Base-by-base conservation (phyloP, 1,140 invertebrate genomes). In the Euura saliciscinereae region DNA sequence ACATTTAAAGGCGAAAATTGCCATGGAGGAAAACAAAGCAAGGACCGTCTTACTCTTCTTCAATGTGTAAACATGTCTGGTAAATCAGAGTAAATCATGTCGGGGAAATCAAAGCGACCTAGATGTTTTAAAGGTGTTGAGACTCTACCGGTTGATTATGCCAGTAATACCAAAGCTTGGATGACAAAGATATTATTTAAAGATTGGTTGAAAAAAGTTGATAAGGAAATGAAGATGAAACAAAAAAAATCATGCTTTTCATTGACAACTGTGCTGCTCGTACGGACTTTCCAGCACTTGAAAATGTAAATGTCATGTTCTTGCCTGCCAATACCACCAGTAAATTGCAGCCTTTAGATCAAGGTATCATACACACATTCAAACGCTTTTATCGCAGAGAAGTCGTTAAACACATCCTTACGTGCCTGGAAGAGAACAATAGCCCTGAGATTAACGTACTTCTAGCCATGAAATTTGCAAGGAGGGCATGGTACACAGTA, bases 271-370 rank as follows among this genome's bases (percentile, higher is more conserved):
- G 76, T 70, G n/a, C 74, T 66, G 74, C 76, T 10, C 74, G 75
- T 75, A 67, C 65, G 44, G 74, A 75, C 51, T 71, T 70, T 66
- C 65, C 68, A 70, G 64, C 71, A 70, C 75, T 82, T n/a, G 68
- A 74, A 77, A 81, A 83, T 77, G 78, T 88, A n/a, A 84, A 80
- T 75, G 64, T 88, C 0, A 76, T 80, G 28, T 89, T 85, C 77
- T 79, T 89, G 13, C 87, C 88, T 44, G 78, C 85, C 42, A 89
- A 89, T 77, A 86, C 83, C 5, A 89, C 88, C n/a, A 83, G 82
- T 11, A 77, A 83, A 70, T 74, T 89, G n/a, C 88, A 90, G 78
- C 87, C 86, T 44, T 79, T 89, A 75, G 86, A 89, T 78, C 84
- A 85, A 77, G 86, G 85, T 10, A 83, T 89, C 66, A 89, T 88